phyloP scores from a whole-genome alignment of 2,888 invertebrate species.

The Spilosoma lubricipeda region DNA sequence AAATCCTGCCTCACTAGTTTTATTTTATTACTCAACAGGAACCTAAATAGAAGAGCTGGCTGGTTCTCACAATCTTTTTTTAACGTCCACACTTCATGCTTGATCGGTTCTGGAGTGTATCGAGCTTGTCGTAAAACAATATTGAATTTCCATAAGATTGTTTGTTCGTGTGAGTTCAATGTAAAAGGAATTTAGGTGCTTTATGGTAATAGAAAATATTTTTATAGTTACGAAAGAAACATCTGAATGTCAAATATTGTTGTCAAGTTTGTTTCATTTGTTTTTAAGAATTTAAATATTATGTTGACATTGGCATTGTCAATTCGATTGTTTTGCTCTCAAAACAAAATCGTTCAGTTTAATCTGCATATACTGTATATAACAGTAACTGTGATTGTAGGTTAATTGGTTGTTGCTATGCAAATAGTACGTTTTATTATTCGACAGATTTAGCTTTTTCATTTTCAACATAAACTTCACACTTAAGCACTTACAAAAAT shows the following conservation, averaged over 20 bases:
- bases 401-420: slow-evolving; percentile 22
- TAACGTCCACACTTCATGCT: slow-evolving; percentile 42
- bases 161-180: slow-evolving; percentile 14
- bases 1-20: slow-evolving; percentile 50
- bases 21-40: slow-evolving; percentile 49
- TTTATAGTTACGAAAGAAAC: not conserved
- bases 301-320: slow-evolving; percentile 5
- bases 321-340: not conserved
- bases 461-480: not conserved
- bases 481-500: not conserved
- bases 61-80: slow-evolving; percentile 48
- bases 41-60: slow-evolving; percentile 52
- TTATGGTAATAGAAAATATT: not conserved
- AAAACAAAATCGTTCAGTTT: slow-evolving; percentile 2
- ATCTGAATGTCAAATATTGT: not conserved
- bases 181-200: not conserved
- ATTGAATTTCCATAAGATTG: slow-evolving; percentile 31
- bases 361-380: slow-evolving; percentile 8
- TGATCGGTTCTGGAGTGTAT: slow-evolving; percentile 32
- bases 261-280: not conserved
- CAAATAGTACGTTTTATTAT: slow-evolving; percentile 12
- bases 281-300: not conserved
- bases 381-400: slow-evolving; percentile 12
- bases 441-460: not conserved
- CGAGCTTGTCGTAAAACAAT: slow-evolving; percentile 32